Evolutionary conservation across 2,888 invertebrate genomes (phyloP).

Genomic region (Tachina grossa): DNA sequence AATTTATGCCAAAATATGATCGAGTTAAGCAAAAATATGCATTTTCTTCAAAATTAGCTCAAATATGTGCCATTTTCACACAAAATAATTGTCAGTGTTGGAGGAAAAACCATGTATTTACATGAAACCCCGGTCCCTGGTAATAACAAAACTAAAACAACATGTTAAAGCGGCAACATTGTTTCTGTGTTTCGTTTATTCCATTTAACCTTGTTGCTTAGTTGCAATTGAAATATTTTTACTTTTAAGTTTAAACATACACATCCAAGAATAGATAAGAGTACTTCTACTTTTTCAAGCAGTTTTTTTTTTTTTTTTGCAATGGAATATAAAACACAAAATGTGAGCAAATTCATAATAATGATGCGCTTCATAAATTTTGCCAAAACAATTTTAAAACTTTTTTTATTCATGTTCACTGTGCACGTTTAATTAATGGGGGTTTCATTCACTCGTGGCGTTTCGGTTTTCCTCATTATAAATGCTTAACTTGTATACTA

Average conservation of each 20-base stretch:
- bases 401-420: constrained; percentile 64
- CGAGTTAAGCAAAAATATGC: no score
- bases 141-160: not conserved
- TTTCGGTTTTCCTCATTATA: constrained; percentile 58
- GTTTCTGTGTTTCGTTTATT: not conserved
- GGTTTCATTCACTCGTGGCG: constrained; percentile 36
- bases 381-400: constrained; percentile 77
- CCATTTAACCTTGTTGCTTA: not conserved
- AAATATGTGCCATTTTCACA: no score
- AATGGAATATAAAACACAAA: constrained; percentile 53
- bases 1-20: no score
- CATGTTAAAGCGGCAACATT: not conserved
- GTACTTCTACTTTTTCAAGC: not conserved
- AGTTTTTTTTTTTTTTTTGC: constrained; percentile 9
- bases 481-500: constrained; percentile 42
- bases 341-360: constrained; percentile 67
- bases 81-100: no score
- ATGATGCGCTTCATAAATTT: constrained; percentile 79
- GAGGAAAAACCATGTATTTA: no score
- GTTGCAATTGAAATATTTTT: not conserved
- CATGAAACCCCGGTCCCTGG: no score
- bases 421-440: constrained; percentile 45
- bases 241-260: constrained; percentile 5
- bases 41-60: no score
- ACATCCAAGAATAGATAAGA: not conserved